Percentiles rank a stretch among this genome's conserved stretches.
Conservation (phyloP, 2,797 vertebrate species). For the Chrysolophus pictus region DNA sequence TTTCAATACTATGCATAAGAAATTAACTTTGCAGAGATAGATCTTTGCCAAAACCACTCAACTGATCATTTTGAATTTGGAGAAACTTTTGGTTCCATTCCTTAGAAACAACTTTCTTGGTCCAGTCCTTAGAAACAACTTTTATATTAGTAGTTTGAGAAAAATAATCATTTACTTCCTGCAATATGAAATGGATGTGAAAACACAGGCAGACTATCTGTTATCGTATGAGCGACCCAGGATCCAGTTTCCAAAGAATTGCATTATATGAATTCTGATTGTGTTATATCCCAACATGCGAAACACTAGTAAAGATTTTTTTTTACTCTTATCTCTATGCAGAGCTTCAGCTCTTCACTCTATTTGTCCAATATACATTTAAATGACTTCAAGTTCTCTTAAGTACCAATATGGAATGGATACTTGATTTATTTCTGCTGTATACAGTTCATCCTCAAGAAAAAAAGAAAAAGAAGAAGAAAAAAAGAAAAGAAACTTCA, state of each 20-base stretch:
- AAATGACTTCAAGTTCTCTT: slow-evolving; percentile 53
- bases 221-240: not conserved
- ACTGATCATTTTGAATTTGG: not conserved
- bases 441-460: slow-evolving; percentile 18
- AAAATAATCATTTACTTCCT: not conserved
- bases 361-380: slow-evolving; percentile 65
- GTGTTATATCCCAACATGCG: slow-evolving; percentile 6
- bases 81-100: not conserved
- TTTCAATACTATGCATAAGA: not conserved
- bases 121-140: not conserved
- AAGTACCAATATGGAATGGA: slow-evolving; percentile 48
- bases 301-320: slow-evolving; percentile 50
- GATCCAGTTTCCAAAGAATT: not conserved
- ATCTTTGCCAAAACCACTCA: not conserved
- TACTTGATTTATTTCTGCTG: slow-evolving; percentile 73
- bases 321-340: slow-evolving; percentile 63
- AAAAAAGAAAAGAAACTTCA: not conserved
- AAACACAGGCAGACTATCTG: not conserved
- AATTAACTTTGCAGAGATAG: not conserved
- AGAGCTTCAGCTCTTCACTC: slow-evolving; percentile 43
- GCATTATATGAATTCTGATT: slow-evolving; percentile 24
- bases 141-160: not conserved
- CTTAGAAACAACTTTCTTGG: not conserved
- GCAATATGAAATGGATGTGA: not conserved
- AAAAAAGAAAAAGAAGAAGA: not conserved